Conservation (phyloP, 2,888 invertebrate genomes). For the Drosophila paranaensis region DNA sequence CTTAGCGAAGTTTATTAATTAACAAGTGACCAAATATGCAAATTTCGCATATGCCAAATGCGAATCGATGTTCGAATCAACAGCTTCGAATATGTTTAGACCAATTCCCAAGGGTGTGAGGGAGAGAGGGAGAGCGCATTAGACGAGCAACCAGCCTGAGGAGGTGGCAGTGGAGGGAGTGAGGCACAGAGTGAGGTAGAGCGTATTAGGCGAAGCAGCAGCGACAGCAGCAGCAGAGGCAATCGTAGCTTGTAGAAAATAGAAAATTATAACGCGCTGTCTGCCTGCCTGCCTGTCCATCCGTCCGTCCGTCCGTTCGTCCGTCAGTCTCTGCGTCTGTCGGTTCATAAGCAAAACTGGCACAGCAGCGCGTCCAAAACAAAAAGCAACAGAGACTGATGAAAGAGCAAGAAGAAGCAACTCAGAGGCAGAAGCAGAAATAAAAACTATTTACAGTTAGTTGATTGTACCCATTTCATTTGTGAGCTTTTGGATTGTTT, state of each 20-base stretch:
- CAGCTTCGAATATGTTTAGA: constrained; percentile 31
- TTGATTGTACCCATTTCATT: constrained; percentile 80
- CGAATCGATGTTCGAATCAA: constrained; percentile 50
- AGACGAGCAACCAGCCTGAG: constrained; percentile 13
- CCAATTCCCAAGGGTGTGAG: neutral
- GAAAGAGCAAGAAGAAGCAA: constrained; percentile 37
- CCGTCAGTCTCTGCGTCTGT: constrained; percentile 9
- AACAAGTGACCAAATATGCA: constrained; percentile 83
- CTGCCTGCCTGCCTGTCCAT: neutral
- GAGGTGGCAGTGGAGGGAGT: neutral
- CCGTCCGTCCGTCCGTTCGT: neutral
- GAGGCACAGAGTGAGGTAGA: neutral
- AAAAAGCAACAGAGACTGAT: constrained; percentile 45
- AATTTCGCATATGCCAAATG: constrained; percentile 64
- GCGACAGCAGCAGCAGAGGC: constrained; percentile 14
- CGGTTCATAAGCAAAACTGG: constrained; percentile 56
- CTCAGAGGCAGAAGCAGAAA: constrained; percentile 48
- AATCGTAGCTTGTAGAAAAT: constrained; percentile 69
- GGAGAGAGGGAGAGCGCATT: neutral
- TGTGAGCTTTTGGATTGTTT: constrained; percentile 76
- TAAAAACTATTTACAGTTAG: constrained; percentile 76
- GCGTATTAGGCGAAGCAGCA: neutral
- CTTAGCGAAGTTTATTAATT: constrained; percentile 71
- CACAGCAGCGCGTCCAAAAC: constrained; percentile 51
- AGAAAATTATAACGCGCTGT: constrained; percentile 70